These are phyloP conservation scores for Saguinus midas DNA, from an alignment of 2,113 vertebrate genomes.

Conservation along the genomic window DNA sequence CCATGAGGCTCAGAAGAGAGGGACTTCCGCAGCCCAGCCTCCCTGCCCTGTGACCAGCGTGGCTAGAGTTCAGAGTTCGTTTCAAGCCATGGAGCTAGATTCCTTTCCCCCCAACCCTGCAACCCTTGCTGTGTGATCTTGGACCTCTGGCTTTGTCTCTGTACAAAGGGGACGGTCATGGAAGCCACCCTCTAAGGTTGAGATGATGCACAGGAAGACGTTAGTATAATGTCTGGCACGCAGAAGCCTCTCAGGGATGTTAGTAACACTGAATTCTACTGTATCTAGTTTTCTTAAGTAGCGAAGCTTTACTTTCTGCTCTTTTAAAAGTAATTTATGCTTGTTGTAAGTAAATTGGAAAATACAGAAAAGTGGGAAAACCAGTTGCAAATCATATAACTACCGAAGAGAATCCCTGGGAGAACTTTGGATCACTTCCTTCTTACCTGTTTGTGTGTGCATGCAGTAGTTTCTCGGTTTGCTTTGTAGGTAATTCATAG, in stretches of 20 bases:
- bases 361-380: not conserved
- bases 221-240: not conserved
- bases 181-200: not conserved
- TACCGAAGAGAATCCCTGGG: not conserved
- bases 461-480: not conserved
- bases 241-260: not conserved
- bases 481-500: not conserved
- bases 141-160: not conserved
- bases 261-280: not conserved
- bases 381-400: not conserved
- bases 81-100: not conserved
- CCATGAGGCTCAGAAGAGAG: not conserved
- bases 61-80: not conserved
- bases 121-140: rapidly evolving
- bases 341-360: not conserved
- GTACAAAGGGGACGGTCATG: not conserved
- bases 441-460: not conserved
- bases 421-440: not conserved
- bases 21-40: not conserved
- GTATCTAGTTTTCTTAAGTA: not conserved
- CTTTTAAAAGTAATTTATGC: not conserved
- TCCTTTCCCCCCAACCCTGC: rapidly evolving
- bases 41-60: not conserved
- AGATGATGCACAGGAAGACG: not conserved
- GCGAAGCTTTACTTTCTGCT: not conserved